A percentile compares a stretch with the other conserved stretches of the same genome.
Evolutionary conservation across 35 echinoderm and acorn worm species (phyloP).

Genomic region (Chiridota heheva): DNA sequence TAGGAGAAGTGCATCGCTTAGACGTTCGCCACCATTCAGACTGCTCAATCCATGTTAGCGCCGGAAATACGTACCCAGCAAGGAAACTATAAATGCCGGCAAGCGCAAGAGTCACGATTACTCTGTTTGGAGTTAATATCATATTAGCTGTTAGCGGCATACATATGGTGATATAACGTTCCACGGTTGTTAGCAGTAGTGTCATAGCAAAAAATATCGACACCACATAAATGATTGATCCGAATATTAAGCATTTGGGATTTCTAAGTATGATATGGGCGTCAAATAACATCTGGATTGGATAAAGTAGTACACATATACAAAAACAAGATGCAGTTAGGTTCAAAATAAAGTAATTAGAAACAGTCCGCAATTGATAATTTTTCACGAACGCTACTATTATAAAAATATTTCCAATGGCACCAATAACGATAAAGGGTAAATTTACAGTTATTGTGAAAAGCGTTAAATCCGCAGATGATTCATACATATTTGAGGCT

Average conservation of each 20-base stretch:
- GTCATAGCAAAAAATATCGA: constrained; percentile 13
- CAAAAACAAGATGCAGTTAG: not conserved
- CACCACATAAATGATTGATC: not conserved
- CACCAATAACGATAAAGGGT: too few species aligned
- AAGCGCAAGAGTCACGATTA: not conserved
- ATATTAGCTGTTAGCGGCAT: constrained; percentile 1
- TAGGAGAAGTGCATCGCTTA: not conserved
- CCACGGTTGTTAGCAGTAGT: constrained; percentile 19
- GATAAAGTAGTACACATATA: not conserved
- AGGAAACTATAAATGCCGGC: constrained; percentile 2
- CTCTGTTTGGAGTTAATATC: constrained; percentile 1
- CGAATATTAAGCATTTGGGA: constrained; percentile 19
- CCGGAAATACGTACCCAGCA: not conserved
- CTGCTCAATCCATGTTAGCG: constrained; percentile 20
- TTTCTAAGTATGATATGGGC: constrained; percentile 5
- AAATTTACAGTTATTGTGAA: too few species aligned
- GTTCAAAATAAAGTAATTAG: not conserved
- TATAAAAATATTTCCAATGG: not conserved
- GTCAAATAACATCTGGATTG: constrained; percentile 16
- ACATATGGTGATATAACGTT: constrained; percentile 28
- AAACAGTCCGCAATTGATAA: not conserved
- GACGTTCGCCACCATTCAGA: constrained; percentile 7
- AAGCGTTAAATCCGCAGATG: too few species aligned
- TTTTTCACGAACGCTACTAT: not conserved
- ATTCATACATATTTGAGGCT: too few species aligned